Evolutionary conservation across 2,113 vertebrate species (phyloP).

Genomic region (Pangasianodon gigas): DNA sequence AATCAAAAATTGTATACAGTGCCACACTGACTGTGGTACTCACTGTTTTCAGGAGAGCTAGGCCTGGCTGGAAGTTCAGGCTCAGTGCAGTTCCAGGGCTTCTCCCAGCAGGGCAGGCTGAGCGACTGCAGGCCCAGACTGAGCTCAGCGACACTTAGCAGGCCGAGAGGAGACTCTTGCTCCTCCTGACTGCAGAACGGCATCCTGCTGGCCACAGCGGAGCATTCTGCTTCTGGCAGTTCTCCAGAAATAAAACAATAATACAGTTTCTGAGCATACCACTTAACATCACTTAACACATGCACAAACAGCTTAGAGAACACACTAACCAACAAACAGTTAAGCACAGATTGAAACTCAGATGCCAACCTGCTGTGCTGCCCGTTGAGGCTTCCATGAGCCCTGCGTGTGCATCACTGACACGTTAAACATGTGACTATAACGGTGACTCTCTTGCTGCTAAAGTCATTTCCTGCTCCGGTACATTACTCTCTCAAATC

Average conservation of each 20-base stretch:
- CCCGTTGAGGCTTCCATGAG: conserved; percentile 80
- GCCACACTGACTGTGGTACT: conserved; percentile 65
- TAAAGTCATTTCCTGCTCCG: conserved; percentile 66
- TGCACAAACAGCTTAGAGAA: background rate
- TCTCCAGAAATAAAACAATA: conserved; percentile 63
- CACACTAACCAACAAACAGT: conserved; percentile 51
- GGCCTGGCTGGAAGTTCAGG: conserved; percentile 81
- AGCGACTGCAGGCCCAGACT: conserved; percentile 96
- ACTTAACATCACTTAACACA: background rate
- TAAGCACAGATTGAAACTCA: conserved; percentile 1
- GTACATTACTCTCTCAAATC: conserved; percentile 47
- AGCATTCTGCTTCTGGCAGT: conserved; percentile 82
- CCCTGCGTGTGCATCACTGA: conserved; percentile 90
- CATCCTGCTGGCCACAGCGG: conserved; percentile 66
- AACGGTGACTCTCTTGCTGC: conserved; percentile 87
- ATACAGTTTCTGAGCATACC: background rate
- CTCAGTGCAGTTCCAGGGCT: conserved; percentile 94
- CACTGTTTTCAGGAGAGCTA: conserved; percentile 84
- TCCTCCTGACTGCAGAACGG: conserved; percentile 72
- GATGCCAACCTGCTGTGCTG: conserved; percentile 53
- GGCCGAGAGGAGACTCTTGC: conserved; percentile 86
- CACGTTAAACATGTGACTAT: conserved; percentile 95
- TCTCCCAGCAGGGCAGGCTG: conserved; percentile 89
- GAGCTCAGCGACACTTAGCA: conserved; percentile 86
- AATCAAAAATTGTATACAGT: background rate